Base-by-base conservation (phyloP, 2,797 vertebrate species). In the Alcedo quadribrachys region DNA sequence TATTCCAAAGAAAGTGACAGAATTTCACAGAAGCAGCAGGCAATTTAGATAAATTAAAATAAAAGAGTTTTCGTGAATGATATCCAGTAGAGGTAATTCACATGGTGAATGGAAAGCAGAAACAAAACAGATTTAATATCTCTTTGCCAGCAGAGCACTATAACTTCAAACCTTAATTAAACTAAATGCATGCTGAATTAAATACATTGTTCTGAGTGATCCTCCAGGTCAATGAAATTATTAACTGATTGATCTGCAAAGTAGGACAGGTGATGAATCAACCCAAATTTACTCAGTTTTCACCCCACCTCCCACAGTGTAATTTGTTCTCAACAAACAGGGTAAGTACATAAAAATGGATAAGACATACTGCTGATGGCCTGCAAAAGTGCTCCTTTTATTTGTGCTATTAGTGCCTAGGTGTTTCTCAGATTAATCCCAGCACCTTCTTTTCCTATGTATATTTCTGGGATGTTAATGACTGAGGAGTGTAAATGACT, bases 221-320 rank as follows among this genome's bases (percentile, higher is more conserved):
- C 90, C 81, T 92, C 74, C 88, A 96, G 94, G 92, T 91, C 93
- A 97, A 94, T 89, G 81, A 92, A 96, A 97, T 97, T 97, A 97
- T 97, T 96, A 97, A 96, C 96, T 97, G 97, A 97, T 96, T 97
- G 96, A 96, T 97, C 91, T 97, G 86, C 88, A 93, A 89, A 85
- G 93, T 95, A 94, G 90, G 92, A 92, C 85, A 96, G 94, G 96
- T 96, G 95, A 97, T 96, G 94, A 97, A 97, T 97, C 96, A 97
- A 97, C 77, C 62, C 94, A 96, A 97, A 97, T 96, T 95, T 97
- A 96, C 92, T 91, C 94, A 94, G 92, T 96, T 90, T 90, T 85
- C 80, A 80, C 42, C 37, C 21, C 42, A 21, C n/a, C 42, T 73
- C 48, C 65, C 2, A 40, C 15, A 48, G 7, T 85, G 68, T 91